Evolutionary conservation across 2,797 vertebrate genomes (phyloP).

Genomic region (Hydrophis major): DNA sequence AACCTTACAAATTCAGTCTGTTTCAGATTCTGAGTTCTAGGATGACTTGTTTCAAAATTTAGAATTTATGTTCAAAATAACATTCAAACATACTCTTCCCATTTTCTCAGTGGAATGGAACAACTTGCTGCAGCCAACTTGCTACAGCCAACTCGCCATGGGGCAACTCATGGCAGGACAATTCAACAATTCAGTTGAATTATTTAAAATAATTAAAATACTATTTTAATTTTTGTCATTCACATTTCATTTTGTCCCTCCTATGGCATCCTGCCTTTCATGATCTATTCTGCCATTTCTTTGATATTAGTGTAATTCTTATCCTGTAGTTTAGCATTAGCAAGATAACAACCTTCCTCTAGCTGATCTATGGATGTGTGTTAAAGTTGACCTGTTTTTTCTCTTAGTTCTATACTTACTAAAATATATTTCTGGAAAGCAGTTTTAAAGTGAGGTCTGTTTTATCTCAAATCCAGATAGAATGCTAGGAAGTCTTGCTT

Average conservation of each 20-base stretch:
- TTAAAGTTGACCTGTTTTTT: not conserved
- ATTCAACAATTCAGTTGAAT: not conserved
- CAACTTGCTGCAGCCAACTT: not conserved
- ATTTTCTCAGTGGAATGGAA: not conserved
- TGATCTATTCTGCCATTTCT: not conserved
- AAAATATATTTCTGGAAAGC: not conserved
- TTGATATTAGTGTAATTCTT: not conserved
- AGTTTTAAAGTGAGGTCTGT: not conserved
- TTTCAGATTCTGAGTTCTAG: not conserved
- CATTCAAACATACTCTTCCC: not conserved
- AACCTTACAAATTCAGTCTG: not conserved
- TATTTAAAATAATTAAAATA: not conserved
- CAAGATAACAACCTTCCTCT: not conserved
- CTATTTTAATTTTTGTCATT: not conserved
- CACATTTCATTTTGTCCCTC: not conserved
- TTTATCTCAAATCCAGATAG: not conserved
- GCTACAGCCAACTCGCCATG: not conserved
- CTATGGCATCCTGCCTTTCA: not conserved
- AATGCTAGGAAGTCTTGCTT: not conserved
- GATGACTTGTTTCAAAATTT: not conserved
- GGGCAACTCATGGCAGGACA: not conserved
- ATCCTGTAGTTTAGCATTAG: not conserved
- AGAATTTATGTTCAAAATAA: not conserved
- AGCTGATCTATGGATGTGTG: not conserved
- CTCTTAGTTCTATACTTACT: not conserved